phyloP scores from a whole-genome alignment of 2,113 vertebrate genomes.

The Rattus rattus region DNA sequence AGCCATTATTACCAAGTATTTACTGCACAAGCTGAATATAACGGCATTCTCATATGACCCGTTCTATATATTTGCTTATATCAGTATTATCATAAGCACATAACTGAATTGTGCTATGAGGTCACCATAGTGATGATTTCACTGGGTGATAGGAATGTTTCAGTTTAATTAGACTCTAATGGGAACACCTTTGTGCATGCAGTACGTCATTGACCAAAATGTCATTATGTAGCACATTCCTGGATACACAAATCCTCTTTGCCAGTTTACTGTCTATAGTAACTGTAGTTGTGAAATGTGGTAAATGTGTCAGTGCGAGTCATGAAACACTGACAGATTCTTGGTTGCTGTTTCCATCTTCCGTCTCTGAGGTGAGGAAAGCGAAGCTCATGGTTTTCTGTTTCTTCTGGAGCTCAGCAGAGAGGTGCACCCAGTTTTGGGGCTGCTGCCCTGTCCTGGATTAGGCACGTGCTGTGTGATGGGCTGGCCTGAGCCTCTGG shows the following conservation, averaged over 20 bases:
- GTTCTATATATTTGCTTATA: neutral
- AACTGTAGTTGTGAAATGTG: neutral
- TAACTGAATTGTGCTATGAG: neutral
- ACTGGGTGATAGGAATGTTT: neutral
- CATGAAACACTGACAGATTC: neutral
- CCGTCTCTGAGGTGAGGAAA: neutral
- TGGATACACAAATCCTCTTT: neutral
- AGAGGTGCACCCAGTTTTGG: neutral
- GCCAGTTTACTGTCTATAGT: constrained; percentile 1
- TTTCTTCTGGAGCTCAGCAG: neutral
- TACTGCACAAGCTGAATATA: neutral
- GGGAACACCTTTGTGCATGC: neutral
- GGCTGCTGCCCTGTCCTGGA: neutral
- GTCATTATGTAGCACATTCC: neutral
- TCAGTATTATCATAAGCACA: neutral
- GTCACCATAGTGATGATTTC: too few species aligned
- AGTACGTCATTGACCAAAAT: neutral
- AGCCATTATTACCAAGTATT: neutral
- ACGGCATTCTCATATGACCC: neutral
- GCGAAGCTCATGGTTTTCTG: neutral
- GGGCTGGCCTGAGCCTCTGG: neutral
- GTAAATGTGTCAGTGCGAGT: neutral
- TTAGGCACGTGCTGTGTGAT: neutral
- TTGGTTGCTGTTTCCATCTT: neutral
- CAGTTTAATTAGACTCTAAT: neutral